A percentile compares a stretch with the other conserved stretches of the same genome.
Evolutionary conservation across 2,888 invertebrate species (phyloP).

Genomic region (Clostera curtula): DNA sequence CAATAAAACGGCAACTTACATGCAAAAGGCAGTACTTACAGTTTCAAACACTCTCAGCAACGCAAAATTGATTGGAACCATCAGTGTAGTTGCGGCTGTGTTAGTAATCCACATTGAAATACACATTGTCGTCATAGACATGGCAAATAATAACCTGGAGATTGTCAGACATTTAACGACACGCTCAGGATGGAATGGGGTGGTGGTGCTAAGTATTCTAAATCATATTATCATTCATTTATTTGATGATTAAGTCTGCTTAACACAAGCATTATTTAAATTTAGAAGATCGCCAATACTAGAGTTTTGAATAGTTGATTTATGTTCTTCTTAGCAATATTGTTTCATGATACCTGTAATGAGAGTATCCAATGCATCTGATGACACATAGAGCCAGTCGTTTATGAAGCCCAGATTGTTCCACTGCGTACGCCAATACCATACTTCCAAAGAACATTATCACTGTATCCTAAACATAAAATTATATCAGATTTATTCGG

Average conservation of each 20-base stretch:
- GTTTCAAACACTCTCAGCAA: conserved; percentile 84
- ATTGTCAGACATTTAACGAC: too few species aligned
- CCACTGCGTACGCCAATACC: conserved; percentile 49
- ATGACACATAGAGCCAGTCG: conserved; percentile 50
- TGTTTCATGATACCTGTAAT: conserved; percentile 51
- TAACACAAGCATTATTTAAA: background rate
- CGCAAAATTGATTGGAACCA: conserved; percentile 91
- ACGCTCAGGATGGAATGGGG: too few species aligned
- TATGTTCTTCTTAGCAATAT: too few species aligned
- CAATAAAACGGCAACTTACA: too few species aligned
- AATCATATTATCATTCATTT: too few species aligned
- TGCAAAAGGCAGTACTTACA: conserved; percentile 47
- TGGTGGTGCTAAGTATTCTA: too few species aligned
- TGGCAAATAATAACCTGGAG: conserved; percentile 82
- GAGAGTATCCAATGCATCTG: conserved; percentile 52
- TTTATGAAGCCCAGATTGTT: conserved; percentile 56
- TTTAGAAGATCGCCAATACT: too few species aligned
- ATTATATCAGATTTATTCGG: too few species aligned
- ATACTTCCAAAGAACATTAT: conserved; percentile 58
- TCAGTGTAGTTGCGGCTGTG: conserved; percentile 93
- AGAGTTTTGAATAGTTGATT: too few species aligned
- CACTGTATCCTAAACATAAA: conserved; percentile 37
- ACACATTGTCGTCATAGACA: conserved; percentile 89
- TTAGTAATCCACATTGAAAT: conserved; percentile 97
- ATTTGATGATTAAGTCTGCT: too few species aligned